A percentile compares a stretch with the other conserved stretches of the same genome.
These are phyloP conservation scores for Neosalanx taihuensis DNA, from an alignment of 2,797 vertebrate genomes.

Conservation along the genomic window DNA sequence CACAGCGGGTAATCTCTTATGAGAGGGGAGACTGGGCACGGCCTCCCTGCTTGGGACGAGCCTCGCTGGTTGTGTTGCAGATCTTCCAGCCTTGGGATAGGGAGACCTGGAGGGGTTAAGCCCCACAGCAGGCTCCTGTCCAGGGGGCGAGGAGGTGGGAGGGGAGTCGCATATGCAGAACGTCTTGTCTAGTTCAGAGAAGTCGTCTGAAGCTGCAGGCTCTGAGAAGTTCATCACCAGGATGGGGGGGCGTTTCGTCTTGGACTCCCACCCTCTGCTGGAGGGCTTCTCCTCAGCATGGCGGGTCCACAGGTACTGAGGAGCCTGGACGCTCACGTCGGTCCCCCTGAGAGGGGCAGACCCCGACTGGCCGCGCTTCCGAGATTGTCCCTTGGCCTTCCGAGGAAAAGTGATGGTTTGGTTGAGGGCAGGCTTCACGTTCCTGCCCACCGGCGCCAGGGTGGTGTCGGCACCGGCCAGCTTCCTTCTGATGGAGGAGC, in stretches of 20 bases:
- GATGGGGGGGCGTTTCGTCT: slow-evolving; percentile 25
- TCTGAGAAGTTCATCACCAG: slow-evolving; percentile 51
- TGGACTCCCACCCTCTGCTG: slow-evolving; percentile 5
- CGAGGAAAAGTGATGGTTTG: neutral
- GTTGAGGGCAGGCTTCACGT: neutral
- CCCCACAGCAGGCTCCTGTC: neutral
- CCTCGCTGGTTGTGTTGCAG: slow-evolving; percentile 6
- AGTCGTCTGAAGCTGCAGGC: neutral
- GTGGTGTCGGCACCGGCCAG: slow-evolving; percentile 3
- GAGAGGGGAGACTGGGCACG: slow-evolving; percentile 3
- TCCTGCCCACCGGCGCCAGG: neutral
- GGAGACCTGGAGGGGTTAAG: slow-evolving; percentile 20
- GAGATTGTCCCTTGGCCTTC: neutral
- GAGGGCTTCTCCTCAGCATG: slow-evolving; percentile 23
- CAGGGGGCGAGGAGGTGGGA: neutral
- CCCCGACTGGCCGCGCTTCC: slow-evolving; percentile 5
- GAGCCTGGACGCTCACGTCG: neutral
- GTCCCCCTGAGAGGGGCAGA: neutral
- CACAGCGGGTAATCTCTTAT: neutral
- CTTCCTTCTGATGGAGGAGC: slow-evolving; percentile 32
- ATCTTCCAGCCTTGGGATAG: slow-evolving; percentile 9
- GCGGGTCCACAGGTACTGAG: neutral
- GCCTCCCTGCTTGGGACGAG: slow-evolving; percentile 12
- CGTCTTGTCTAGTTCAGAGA: slow-evolving; percentile 26
- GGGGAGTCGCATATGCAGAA: slow-evolving; percentile 31